Percentiles rank a stretch among this genome's conserved stretches.
phyloP scores from a whole-genome alignment of 2,888 invertebrate genomes.

The Aspidiotus rigidus region DNA sequence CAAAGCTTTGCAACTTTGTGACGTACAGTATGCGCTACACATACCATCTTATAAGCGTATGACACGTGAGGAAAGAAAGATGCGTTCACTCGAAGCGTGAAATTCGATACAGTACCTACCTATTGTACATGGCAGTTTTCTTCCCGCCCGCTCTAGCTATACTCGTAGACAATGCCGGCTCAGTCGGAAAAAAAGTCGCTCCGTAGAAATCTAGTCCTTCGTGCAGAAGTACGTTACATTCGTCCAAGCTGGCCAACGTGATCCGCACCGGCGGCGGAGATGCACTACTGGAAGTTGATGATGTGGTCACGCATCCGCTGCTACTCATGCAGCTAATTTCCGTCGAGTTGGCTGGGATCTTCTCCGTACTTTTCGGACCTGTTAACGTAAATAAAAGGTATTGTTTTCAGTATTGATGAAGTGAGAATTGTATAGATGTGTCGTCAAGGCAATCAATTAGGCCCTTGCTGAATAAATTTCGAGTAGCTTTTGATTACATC shows the following conservation, averaged over 20 bases:
- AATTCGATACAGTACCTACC: constrained; percentile 15
- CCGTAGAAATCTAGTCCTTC: constrained; percentile 80
- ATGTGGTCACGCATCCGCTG: constrained; percentile 5
- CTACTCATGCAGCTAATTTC: constrained; percentile 26
- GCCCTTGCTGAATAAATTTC: no score
- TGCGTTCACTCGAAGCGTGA: not conserved
- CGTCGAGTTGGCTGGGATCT: constrained; percentile 5
- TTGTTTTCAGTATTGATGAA: no score
- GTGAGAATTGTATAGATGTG: no score
- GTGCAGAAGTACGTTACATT: constrained; percentile 66
- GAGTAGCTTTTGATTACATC: no score
- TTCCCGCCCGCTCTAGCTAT: constrained; percentile 22
- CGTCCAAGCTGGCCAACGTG: constrained; percentile 65
- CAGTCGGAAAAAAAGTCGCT: constrained; percentile 78
- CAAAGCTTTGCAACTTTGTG: not conserved
- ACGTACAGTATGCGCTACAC: not conserved
- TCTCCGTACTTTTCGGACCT: no score
- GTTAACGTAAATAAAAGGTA: no score
- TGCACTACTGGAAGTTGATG: constrained; percentile 44
- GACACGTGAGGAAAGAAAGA: not conserved
- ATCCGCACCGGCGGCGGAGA: constrained; percentile 56
- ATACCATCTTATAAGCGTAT: constrained; percentile 1
- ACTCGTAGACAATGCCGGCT: constrained; percentile 43
- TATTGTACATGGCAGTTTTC: constrained; percentile 31
- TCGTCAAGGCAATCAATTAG: no score